phyloP scores from a whole-genome alignment of 2,113 vertebrate species.

The Lanius collurio region DNA sequence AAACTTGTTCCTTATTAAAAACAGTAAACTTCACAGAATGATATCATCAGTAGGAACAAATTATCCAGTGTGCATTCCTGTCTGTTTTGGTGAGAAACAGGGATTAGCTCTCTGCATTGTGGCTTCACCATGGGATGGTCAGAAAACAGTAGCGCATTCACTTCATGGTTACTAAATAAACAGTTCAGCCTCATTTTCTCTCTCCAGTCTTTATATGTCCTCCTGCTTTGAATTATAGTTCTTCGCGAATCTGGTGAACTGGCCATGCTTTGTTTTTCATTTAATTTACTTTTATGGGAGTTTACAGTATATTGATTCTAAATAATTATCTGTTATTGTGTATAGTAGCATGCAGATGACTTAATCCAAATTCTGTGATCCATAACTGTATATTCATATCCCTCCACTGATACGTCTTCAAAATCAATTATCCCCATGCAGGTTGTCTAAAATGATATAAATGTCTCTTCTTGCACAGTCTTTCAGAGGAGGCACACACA shows the following conservation, averaged over 20 bases:
- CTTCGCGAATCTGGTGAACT: background rate
- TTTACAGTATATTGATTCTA: background rate
- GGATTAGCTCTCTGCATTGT: background rate
- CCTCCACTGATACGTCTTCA: background rate
- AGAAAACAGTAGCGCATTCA: conserved; percentile 53
- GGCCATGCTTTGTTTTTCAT: background rate
- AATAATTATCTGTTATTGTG: background rate
- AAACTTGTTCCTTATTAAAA: conserved; percentile 63
- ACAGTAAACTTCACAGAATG: conserved; percentile 39
- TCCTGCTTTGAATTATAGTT: background rate
- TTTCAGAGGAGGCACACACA: background rate
- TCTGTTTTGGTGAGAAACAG: conserved; percentile 34
- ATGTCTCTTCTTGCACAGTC: background rate
- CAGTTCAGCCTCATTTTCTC: background rate
- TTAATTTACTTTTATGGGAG: background rate
- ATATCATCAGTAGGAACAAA: conserved; percentile 71
- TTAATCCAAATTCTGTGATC: background rate
- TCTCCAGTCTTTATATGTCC: background rate
- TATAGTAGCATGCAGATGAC: background rate
- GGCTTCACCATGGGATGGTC: background rate
- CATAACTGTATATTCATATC: rapidly evolving
- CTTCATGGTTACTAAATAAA: background rate
- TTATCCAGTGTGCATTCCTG: conserved; percentile 34
- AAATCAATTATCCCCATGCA: background rate
- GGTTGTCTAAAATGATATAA: background rate